Conservation (phyloP, 2,113 vertebrate genomes). For the Hippocampus abdominalis region DNA sequence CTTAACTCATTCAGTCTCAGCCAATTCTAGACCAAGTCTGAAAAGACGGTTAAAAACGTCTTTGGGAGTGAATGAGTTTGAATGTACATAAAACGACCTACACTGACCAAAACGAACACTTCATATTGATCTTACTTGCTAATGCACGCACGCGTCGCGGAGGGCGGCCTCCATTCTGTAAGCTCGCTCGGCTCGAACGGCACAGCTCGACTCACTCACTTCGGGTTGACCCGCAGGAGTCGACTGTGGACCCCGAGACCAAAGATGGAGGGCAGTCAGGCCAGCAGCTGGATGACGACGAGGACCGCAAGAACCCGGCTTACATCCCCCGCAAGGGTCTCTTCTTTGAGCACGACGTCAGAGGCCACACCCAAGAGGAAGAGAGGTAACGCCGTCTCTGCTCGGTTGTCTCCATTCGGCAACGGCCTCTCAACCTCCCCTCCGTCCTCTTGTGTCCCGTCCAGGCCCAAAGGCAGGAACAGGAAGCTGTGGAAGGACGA, state of each 20-base stretch:
- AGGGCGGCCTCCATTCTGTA: too few species aligned
- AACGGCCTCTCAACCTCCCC: conserved; percentile 32
- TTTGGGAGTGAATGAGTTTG: too few species aligned
- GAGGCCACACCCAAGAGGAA: conserved; percentile 90
- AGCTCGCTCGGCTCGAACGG: too few species aligned
- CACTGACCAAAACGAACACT: too few species aligned
- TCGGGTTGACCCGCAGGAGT: conserved; percentile 76
- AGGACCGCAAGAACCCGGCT: conserved; percentile 93
- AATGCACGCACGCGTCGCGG: too few species aligned
- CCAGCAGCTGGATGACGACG: conserved; percentile 92
- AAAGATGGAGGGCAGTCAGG: conserved; percentile 79
- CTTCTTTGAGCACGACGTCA: conserved; percentile 96
- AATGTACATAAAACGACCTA: too few species aligned
- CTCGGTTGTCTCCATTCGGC: too few species aligned
- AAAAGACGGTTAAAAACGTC: too few species aligned
- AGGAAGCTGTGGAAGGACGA: conserved; percentile 97
- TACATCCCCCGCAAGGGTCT: conserved; percentile 95
- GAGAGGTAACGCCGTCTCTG: conserved; percentile 72
- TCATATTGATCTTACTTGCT: too few species aligned
- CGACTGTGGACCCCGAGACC: conserved; percentile 88
- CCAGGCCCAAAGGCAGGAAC: conserved; percentile 90
- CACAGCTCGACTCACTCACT: not conserved
- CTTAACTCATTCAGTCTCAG: too few species aligned
- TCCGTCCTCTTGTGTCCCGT: not conserved
- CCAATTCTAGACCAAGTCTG: too few species aligned